These are phyloP conservation scores for Sycophaga agraensis DNA, from an alignment of 1,140 invertebrate species.

Conservation along the genomic window DNA sequence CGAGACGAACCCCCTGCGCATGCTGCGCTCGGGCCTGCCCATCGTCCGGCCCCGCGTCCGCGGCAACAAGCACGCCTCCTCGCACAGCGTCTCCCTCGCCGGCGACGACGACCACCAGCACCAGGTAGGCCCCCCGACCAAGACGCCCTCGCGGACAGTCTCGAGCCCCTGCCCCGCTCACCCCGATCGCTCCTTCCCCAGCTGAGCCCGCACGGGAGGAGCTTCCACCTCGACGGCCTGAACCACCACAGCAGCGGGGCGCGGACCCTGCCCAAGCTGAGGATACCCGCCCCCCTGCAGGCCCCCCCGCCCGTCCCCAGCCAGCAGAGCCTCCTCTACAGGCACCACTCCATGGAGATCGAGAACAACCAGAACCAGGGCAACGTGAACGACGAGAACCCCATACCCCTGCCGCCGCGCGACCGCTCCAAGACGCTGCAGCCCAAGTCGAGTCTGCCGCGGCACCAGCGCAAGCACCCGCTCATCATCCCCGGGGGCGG, in stretches of 20 bases:
- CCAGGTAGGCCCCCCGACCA: background rate
- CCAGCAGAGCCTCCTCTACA: conserved; percentile 32
- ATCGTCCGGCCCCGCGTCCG: conserved; percentile 64
- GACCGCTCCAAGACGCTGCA: conserved; percentile 72
- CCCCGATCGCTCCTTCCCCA: background rate
- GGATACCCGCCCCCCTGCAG: conserved; percentile 40
- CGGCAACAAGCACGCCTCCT: conserved; percentile 58
- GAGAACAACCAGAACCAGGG: conserved; percentile 53
- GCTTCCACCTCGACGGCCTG: conserved; percentile 43
- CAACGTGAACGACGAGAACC: conserved; percentile 65
- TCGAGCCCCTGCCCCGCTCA: no score
- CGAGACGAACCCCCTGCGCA: conserved; percentile 69
- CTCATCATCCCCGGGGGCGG: conserved; percentile 75
- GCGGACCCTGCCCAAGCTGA: conserved; percentile 49
- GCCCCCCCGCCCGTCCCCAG: conserved; percentile 39
- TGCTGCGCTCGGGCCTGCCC: conserved; percentile 67
- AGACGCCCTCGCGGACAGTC: no score
- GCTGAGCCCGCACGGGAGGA: conserved; percentile 2
- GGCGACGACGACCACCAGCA: conserved; percentile 17
- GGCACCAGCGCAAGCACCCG: conserved; percentile 85
- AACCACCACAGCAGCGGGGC: conserved; percentile 45
- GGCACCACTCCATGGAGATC: conserved; percentile 46
- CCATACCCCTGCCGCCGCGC: conserved; percentile 80
- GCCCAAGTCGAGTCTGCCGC: conserved; percentile 65
- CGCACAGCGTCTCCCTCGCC: background rate